Base-by-base conservation (phyloP, 2,888 invertebrate genomes). In the Drosophila ustulata region DNA sequence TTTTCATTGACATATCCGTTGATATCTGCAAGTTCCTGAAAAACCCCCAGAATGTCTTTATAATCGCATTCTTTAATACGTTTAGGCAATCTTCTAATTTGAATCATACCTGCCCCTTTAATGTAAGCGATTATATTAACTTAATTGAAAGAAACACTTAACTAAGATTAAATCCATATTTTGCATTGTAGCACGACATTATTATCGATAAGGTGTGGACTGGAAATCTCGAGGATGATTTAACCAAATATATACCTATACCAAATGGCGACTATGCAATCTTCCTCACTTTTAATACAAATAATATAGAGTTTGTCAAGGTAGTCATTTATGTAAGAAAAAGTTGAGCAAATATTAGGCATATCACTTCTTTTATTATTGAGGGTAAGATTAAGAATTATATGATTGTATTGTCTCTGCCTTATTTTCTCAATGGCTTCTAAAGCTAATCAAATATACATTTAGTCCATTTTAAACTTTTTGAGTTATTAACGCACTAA, bases 51-150 rank as follows among this genome's bases (percentile, higher is more conserved):
- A 52, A 70, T 49, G 39, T 46, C 0, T 3, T 80, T 7, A 0
- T 63, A 0, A 71, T 50, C 2, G 1, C 52, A 0, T 25, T 80
- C 1, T 75, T 66, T 26, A 7, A 43, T 0, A 26, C 45, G 0
- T 47, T 68, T 23, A 41, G 6, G 23, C 9, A 65, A 3, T 13
- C 9, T 8, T 52, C 75, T 7, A 79, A 80, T 39, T 0, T 67
- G 3, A 80, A 79, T 45, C 79, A 79, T 26, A 65, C 78, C 0
- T 79, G 79, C 41, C 79, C 79, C 0, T 69, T 45, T 26, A 11
- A 63, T 64, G 71, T 71, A 30, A 32, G 50, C 55, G 5, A 3
- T 3, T 8, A 7, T 30, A 30, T 30, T 30, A 30, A 30, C 30
- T 7, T n/a, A n/a, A 37, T 37, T 37, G 0, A 2, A 11, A 37